phyloP scores from a whole-genome alignment of 2,113 vertebrate species.

The Rhinopithecus roxellana region DNA sequence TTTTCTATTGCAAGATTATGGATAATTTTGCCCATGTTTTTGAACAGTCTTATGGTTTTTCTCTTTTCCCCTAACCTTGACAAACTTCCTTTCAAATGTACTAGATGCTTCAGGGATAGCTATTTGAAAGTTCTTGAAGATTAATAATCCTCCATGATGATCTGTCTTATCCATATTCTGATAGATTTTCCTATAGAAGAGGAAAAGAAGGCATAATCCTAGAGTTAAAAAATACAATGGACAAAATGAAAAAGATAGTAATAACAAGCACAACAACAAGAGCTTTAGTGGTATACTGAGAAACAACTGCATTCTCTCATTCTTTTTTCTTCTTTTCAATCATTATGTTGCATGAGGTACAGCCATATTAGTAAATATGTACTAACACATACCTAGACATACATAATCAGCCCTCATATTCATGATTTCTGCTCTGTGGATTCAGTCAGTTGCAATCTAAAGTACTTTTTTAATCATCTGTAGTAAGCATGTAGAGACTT shows the following conservation, averaged over 20 bases:
- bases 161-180: neutral
- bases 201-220: neutral
- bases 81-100: constrained; percentile 28
- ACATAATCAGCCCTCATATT: neutral
- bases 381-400: neutral
- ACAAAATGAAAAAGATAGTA: neutral
- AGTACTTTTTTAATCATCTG: neutral
- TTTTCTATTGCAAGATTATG: neutral
- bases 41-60: neutral
- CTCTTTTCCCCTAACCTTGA: neutral
- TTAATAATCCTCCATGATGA: neutral
- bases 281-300: neutral
- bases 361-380: neutral
- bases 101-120: neutral
- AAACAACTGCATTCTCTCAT: neutral
- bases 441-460: neutral
- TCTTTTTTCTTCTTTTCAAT: neutral
- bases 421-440: neutral
- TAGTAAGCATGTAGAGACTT: neutral
- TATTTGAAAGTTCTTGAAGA: constrained; percentile 11
- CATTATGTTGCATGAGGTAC: neutral
- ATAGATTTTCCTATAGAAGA: neutral
- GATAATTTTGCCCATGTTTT: neutral
- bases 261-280: neutral
- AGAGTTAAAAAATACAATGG: too few relatives aligned